These are phyloP conservation scores for Aleadryas rufinucha DNA, from an alignment of 2,113 vertebrate genomes.

Conservation along the genomic window DNA sequence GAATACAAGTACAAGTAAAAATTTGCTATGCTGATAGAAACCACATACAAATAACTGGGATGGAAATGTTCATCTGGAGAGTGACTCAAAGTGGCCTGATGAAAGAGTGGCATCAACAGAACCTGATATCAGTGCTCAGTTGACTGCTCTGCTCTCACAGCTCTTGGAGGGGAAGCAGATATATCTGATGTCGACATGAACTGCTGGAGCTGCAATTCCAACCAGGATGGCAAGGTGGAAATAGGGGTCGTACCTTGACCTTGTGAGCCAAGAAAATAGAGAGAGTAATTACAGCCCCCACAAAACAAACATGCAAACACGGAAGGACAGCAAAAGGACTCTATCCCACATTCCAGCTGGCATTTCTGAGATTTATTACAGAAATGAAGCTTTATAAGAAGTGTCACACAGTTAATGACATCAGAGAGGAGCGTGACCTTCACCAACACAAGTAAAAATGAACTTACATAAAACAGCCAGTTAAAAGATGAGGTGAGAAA, in stretches of 20 bases:
- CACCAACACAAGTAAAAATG: not conserved
- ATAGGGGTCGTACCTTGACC: not conserved
- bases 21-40: not conserved
- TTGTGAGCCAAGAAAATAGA: not conserved
- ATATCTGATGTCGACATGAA: not conserved
- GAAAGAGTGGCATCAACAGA: slow-evolving; percentile 5
- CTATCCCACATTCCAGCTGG: not conserved
- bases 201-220: not conserved
- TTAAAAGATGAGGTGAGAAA: not conserved
- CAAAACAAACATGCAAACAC: not conserved
- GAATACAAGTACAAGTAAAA: not conserved
- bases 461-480: not conserved
- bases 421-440: not conserved
- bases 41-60: not conserved
- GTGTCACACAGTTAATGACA: not conserved
- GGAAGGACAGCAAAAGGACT: not conserved
- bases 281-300: not conserved
- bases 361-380: not conserved
- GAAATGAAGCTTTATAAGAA: not conserved
- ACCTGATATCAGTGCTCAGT: not conserved
- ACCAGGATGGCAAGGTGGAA: not conserved
- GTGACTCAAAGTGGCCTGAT: not conserved
- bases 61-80: not conserved
- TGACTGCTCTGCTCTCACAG: not conserved
- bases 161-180: not conserved